A percentile compares a stretch with the other conserved stretches of the same genome.
These are phyloP conservation scores for Actias luna DNA, from an alignment of 2,888 invertebrate species.

Conservation along the genomic window DNA sequence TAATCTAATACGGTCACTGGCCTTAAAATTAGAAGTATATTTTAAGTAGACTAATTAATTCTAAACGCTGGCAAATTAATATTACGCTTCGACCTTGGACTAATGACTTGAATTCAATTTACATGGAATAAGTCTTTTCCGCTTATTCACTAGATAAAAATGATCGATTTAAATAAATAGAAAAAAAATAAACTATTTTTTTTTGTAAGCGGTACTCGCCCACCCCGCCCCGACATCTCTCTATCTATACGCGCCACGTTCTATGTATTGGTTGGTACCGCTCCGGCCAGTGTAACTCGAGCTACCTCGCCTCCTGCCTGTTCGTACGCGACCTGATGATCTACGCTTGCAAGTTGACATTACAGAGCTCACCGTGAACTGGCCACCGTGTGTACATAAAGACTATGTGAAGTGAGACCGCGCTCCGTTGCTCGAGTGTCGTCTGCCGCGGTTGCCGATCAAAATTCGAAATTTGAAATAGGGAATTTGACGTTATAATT, in stretches of 20 bases:
- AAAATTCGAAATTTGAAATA: constrained; percentile 73
- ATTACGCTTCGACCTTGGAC: too few relatives aligned
- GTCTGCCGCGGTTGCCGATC: constrained; percentile 76
- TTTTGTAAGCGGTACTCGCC: constrained; percentile 59
- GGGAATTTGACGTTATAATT: constrained; percentile 56
- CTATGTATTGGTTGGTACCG: constrained; percentile 80
- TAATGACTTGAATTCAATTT: not conserved
- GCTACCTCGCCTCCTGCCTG: constrained; percentile 54
- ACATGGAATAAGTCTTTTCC: not conserved
- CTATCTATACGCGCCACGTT: constrained; percentile 64
- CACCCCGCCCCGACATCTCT: constrained; percentile 64
- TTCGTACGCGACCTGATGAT: constrained; percentile 42
- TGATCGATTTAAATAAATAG: not conserved
- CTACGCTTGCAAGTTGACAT: constrained; percentile 53
- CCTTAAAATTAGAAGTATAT: too few relatives aligned
- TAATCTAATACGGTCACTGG: too few relatives aligned
- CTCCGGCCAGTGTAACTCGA: constrained; percentile 63
- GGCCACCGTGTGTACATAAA: constrained; percentile 62
- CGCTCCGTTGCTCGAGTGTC: constrained; percentile 72
- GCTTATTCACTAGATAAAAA: not conserved
- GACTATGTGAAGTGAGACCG: constrained; percentile 66
- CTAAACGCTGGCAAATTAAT: too few relatives aligned
- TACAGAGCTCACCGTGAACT: constrained; percentile 46
- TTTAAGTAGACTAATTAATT: too few relatives aligned
- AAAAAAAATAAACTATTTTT: constrained; percentile 30